Evolutionary conservation across 1,140 invertebrate species (phyloP).

Genomic region (Liolophura sinensis): DNA sequence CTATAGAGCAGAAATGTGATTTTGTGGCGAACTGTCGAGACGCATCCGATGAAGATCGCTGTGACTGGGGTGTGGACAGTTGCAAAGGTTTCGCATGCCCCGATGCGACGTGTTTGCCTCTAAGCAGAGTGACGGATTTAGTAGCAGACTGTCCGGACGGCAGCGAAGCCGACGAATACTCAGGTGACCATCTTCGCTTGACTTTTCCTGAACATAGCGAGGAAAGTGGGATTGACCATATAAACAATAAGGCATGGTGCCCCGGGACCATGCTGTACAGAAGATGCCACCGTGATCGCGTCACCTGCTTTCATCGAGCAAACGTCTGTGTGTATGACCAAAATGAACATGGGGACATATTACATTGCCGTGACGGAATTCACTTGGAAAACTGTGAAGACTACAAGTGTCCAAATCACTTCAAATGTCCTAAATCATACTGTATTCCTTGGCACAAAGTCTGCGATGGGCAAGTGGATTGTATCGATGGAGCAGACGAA

Average conservation of each 20-base stretch:
- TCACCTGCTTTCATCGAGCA: slow-evolving; percentile 3
- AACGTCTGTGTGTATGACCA: slow-evolving; percentile 1
- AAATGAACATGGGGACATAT: neutral
- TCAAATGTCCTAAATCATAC: slow-evolving; percentile 9
- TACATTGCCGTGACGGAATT: neutral
- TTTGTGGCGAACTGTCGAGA: too few relatives aligned
- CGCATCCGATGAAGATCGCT: too few relatives aligned
- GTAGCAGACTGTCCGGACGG: neutral
- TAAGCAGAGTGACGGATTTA: too few relatives aligned
- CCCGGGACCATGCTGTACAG: neutral
- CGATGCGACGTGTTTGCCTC: too few relatives aligned
- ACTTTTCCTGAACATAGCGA: neutral
- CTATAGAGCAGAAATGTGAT: too few relatives aligned
- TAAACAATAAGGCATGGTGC: neutral
- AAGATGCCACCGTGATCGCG: neutral
- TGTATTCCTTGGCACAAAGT: slow-evolving; percentile 1
- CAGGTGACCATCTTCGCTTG: neutral
- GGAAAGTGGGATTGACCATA: neutral
- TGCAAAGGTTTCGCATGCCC: too few relatives aligned
- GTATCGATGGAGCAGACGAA: slow-evolving; percentile 4
- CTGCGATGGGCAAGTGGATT: slow-evolving; percentile 7
- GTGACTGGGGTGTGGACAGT: too few relatives aligned
- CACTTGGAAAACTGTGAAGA: slow-evolving; percentile 6
- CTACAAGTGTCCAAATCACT: slow-evolving; percentile 4
- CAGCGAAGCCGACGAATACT: neutral